These are phyloP conservation scores for Archips crataeganus DNA, from an alignment of 2,888 invertebrate genomes.

Conservation along the genomic window DNA sequence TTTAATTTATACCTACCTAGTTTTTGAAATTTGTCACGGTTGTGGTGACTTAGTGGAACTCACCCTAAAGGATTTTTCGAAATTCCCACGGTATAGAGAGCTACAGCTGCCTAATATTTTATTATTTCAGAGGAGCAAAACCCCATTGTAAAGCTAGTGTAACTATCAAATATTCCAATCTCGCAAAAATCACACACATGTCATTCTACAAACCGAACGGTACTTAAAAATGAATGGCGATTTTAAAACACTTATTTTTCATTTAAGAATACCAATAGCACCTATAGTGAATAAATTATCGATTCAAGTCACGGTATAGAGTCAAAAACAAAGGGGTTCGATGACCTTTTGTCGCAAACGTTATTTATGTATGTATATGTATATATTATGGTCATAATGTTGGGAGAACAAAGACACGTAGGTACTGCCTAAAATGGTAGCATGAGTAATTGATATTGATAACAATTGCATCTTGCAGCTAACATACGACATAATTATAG, in stretches of 20 bases:
- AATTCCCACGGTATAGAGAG: no score
- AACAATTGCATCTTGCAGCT: not conserved
- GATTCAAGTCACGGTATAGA: slow-evolving; percentile 31
- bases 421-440: slow-evolving; percentile 3
- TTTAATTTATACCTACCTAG: no score
- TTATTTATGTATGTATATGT: slow-evolving; percentile 23
- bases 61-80: no score
- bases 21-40: no score
- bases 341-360: slow-evolving; percentile 21
- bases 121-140: no score
- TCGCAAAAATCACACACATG: not conserved
- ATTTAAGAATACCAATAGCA: slow-evolving; percentile 14
- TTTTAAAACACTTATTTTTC: not conserved
- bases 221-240: slow-evolving; percentile 2
- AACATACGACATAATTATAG: no score
- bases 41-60: no score
- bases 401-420: slow-evolving; percentile 19
- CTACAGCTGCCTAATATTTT: no score
- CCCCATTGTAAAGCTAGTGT: no score
- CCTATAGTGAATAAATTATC: slow-evolving; percentile 33
- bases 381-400: slow-evolving; percentile 6
- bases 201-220: not conserved
- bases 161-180: not conserved
- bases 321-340: slow-evolving; percentile 41
- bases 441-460: not conserved